Percentiles rank a stretch among this genome's conserved stretches.
phyloP scores from a whole-genome alignment of 2,888 invertebrate species.

The Philereme vetulata region DNA sequence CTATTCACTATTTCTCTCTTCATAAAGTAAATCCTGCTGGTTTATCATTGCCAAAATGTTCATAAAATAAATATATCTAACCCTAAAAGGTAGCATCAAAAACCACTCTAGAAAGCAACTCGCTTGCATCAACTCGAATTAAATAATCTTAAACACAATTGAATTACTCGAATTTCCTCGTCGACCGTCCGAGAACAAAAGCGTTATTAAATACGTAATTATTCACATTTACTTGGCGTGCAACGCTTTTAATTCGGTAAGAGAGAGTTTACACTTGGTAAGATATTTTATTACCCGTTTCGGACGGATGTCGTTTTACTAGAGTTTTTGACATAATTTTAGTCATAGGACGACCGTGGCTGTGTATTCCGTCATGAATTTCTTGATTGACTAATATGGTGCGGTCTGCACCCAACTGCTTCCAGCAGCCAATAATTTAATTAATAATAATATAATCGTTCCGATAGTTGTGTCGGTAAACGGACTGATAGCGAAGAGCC shows the following conservation, averaged over 20 bases:
- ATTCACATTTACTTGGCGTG: constrained; percentile 82
- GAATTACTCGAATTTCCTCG: constrained; percentile 83
- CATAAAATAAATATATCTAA: constrained; percentile 23
- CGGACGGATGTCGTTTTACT: background rate
- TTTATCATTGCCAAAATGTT: too few relatives aligned
- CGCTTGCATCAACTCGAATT: constrained; percentile 69
- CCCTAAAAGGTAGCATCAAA: constrained; percentile 51
- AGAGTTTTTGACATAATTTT: too few relatives aligned
- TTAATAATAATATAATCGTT: too few relatives aligned
- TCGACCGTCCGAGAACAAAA: constrained; percentile 78
- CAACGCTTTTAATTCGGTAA: constrained; percentile 59
- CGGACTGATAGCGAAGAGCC: too few relatives aligned
- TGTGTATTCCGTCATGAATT: too few relatives aligned
- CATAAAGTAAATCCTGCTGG: too few relatives aligned
- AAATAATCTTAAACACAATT: constrained; percentile 82
- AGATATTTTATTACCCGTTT: background rate
- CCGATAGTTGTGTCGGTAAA: too few relatives aligned
- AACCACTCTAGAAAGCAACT: constrained; percentile 69
- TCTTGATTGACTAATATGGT: too few relatives aligned
- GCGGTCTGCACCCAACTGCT: too few relatives aligned
- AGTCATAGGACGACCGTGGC: too few relatives aligned
- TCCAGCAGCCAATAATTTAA: too few relatives aligned
- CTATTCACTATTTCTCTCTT: too few relatives aligned
- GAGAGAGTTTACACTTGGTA: constrained; percentile 16
- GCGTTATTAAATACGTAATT: constrained; percentile 84